Evolutionary conservation across 2,888 invertebrate species (phyloP), one percentile per base, ranked within the genome.

Genomic region (Brachypalpus laphriformis): DNA sequence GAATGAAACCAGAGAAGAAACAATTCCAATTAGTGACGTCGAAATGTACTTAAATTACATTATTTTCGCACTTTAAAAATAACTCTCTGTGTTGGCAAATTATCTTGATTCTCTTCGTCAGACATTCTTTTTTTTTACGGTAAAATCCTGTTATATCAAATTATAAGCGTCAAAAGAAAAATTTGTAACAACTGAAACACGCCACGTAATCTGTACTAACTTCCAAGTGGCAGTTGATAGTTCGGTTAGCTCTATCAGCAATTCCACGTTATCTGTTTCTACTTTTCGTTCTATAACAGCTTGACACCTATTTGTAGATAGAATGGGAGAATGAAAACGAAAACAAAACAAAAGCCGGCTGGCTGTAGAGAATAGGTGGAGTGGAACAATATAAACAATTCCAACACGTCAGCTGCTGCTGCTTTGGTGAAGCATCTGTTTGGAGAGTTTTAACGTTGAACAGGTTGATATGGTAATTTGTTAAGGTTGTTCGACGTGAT

Each of bases 1-100:
- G 31, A 93, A 88, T 86, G 4, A 82, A 28, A 74, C 40, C 75
- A 87, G 71, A 28, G 45, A 72, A 51, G 25, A 28, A 68, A 54
- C 40, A 22, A 11, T 7, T 4, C 1, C 14, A 16, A 16, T 34
- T 45, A 45, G 28, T 54, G n/a, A 18, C 8, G 1, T 14, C 20
- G 31, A 40, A 14, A 47, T n/a, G n/a, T n/a, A 28, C 34, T 45
- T 45, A 28, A 14, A 20, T 9, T 22, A 14, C 5, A 11, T 54
- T 31, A 25, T 18, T 16, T 56, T 14, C 8, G 3, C 77, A 87
- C 86, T 83, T 82, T 72, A 71, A 87, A 42, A 9, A 87, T 56
- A 51, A 86, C 42, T 66, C 42, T 82, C 16, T 34, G 11, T 45
- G 20, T 9, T 16, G 34, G 63, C 9, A 22, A 0, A 57, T 14